phyloP scores from a whole-genome alignment of 2,797 vertebrate species.

The Smutsia gigantea region DNA sequence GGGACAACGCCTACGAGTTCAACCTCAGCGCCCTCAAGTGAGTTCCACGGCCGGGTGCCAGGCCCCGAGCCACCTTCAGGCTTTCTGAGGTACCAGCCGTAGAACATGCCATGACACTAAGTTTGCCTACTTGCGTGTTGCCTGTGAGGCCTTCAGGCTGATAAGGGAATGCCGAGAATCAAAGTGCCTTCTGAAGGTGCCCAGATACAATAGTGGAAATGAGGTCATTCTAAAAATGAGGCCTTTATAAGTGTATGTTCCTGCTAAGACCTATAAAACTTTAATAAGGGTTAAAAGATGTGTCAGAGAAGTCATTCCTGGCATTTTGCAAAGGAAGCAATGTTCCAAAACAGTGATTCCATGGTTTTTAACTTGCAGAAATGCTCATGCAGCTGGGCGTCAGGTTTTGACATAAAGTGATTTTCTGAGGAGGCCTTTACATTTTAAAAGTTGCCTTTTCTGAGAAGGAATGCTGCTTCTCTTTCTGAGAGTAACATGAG shows the following conservation, averaged over 20 bases:
- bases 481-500: background rate
- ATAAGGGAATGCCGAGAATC: background rate
- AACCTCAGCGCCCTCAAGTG: slow-evolving; percentile 91
- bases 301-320: background rate
- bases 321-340: background rate
- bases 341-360: background rate
- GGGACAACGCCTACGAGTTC: slow-evolving; percentile 89
- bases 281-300: background rate
- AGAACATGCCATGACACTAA: background rate
- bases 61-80: background rate
- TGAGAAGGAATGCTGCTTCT: background rate
- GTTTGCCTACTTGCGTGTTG: rapidly evolving
- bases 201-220: background rate
- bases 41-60: slow-evolving; percentile 41
- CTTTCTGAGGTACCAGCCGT: background rate
- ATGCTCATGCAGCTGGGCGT: background rate
- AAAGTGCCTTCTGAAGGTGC: background rate
- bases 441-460: background rate
- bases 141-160: background rate
- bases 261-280: background rate
- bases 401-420: background rate
- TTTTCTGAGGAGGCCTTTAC: background rate
- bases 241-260: background rate
- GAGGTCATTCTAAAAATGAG: background rate
- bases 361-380: background rate